These are phyloP conservation scores for Oreonectes daqikongensis DNA, from an alignment of 2,797 vertebrate species.

Conservation along the genomic window DNA sequence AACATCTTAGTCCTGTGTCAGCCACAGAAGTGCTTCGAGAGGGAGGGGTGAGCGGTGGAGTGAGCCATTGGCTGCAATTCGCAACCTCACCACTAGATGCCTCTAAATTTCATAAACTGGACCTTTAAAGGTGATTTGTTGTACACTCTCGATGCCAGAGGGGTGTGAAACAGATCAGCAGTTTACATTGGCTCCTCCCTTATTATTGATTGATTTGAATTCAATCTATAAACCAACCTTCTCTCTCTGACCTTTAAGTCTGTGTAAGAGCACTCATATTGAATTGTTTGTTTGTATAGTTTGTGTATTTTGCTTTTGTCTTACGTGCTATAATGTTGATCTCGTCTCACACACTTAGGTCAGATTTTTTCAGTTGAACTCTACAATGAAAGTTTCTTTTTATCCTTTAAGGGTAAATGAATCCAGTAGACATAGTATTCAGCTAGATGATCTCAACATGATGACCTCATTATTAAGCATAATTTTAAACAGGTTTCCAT, in stretches of 20 bases:
- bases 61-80: no score
- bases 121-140: no score
- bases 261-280: not conserved
- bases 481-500: not conserved
- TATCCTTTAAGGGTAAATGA: no score
- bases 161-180: slow-evolving; percentile 1
- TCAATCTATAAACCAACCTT: slow-evolving; percentile 2
- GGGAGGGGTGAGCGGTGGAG: no score
- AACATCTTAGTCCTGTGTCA: no score
- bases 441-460: not conserved
- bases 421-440: not conserved
- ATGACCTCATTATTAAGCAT: not conserved
- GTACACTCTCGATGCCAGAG: no score
- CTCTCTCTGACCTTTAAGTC: not conserved
- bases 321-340: not conserved
- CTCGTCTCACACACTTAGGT: not conserved
- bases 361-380: not conserved
- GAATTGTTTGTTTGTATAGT: not conserved
- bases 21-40: no score
- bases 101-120: no score
- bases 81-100: no score
- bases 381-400: no score
- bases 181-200: not conserved
- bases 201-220: slow-evolving; percentile 9
- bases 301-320: not conserved